Evolutionary conservation across 2,888 invertebrate species (phyloP).

Genomic region (Agrotis ipsilon): DNA sequence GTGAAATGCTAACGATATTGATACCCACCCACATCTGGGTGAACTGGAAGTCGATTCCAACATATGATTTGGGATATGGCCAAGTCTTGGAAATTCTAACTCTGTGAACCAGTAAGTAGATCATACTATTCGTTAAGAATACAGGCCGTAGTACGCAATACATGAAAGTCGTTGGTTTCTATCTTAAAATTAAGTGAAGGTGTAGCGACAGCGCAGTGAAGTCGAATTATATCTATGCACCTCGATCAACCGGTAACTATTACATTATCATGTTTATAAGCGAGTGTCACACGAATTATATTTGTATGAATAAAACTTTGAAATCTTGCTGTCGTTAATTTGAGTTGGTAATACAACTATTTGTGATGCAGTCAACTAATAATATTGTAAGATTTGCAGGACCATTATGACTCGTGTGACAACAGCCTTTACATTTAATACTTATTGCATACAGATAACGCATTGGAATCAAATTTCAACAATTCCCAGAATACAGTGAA

Average conservation of each 20-base stretch:
- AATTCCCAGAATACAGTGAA: constrained; percentile 59
- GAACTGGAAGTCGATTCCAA: constrained; percentile 28
- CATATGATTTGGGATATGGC: constrained; percentile 50
- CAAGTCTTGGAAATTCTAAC: constrained; percentile 42
- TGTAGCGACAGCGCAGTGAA: constrained; percentile 64
- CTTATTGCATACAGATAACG: constrained; percentile 60
- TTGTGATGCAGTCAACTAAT: constrained; percentile 34
- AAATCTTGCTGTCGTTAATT: constrained; percentile 23
- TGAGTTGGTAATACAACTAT: constrained; percentile 31
- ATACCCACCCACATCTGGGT: constrained; percentile 46
- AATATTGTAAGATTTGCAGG: constrained; percentile 14
- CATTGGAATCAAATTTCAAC: constrained; percentile 64
- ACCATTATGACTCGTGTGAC: constrained; percentile 50
- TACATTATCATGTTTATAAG: constrained; percentile 58
- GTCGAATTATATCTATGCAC: constrained; percentile 64
- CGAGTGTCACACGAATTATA: constrained; percentile 55
- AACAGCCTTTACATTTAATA: constrained; percentile 59
- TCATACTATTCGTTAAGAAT: not conserved
- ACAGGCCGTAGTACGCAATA: constrained; percentile 22
- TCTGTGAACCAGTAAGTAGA: constrained; percentile 33
- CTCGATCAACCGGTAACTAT: constrained; percentile 76
- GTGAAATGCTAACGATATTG: constrained; percentile 40
- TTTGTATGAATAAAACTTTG: constrained; percentile 24
- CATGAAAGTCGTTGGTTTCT: constrained; percentile 35
- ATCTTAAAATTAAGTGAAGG: constrained; percentile 61